These are phyloP conservation scores for Megaceryle maxima DNA, from an alignment of 2,113 vertebrate genomes.

Conservation along the genomic window DNA sequence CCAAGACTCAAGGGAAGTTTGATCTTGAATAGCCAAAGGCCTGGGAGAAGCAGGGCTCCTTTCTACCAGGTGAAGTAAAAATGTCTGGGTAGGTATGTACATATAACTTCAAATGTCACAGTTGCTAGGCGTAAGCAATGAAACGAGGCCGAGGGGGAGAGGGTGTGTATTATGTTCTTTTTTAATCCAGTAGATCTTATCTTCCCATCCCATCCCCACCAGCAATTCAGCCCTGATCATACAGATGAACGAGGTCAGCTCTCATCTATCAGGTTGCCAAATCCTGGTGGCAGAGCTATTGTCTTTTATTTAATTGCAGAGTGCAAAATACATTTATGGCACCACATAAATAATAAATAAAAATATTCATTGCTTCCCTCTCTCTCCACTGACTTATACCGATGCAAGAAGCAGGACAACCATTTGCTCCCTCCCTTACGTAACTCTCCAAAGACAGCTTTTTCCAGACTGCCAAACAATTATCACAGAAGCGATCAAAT, in stretches of 20 bases:
- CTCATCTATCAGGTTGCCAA: slow-evolving; percentile 2
- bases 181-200: neutral
- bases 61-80: neutral
- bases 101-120: neutral
- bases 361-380: slow-evolving; percentile 35
- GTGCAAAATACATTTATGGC: slow-evolving; percentile 46
- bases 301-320: slow-evolving; percentile 43
- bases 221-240: neutral
- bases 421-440: neutral
- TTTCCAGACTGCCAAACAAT: slow-evolving; percentile 37
- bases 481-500: slow-evolving; percentile 13
- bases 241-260: neutral
- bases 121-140: neutral
- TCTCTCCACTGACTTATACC: neutral
- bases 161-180: neutral
- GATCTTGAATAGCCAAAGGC: neutral
- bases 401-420: slow-evolving; percentile 28
- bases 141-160: neutral
- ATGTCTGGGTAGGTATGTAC: neutral
- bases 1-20: neutral
- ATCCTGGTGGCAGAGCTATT: neutral
- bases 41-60: neutral
- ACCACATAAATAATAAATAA: slow-evolving; percentile 52
- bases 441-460: neutral
- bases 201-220: neutral